These are phyloP conservation scores for Sparus aurata DNA, from an alignment of 2,797 vertebrate species.

Conservation along the genomic window DNA sequence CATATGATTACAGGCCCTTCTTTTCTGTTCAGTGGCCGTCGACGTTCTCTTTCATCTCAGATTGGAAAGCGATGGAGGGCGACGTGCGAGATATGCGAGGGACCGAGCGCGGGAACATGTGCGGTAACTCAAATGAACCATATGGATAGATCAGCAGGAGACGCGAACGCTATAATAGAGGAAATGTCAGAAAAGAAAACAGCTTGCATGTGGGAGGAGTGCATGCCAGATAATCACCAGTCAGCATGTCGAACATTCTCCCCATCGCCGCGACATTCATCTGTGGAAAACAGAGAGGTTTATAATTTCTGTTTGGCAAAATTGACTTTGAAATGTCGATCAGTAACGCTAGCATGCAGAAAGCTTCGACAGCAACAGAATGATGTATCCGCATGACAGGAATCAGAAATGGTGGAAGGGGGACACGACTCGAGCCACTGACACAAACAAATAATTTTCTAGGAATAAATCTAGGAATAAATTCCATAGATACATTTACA, in stretches of 20 bases:
- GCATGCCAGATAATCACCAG: constrained; percentile 32
- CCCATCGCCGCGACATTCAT: not conserved
- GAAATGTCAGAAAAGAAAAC: constrained; percentile 51
- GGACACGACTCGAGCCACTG: constrained; percentile 14
- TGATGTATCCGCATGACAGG: too few species aligned
- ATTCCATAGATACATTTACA: constrained; percentile 30
- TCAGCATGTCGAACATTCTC: constrained; percentile 27
- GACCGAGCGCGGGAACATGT: constrained; percentile 19
- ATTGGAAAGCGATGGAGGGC: constrained; percentile 13
- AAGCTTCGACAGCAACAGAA: constrained; percentile 13
- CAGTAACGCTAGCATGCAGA: constrained; percentile 19
- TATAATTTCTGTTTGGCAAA: constrained; percentile 11
- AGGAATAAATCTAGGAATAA: constrained; percentile 28
- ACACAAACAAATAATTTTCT: constrained; percentile 51
- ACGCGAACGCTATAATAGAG: constrained; percentile 21
- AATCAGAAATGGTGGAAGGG: too few species aligned
- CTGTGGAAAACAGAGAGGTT: not conserved
- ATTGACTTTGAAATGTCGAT: not conserved
- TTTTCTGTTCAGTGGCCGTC: not conserved
- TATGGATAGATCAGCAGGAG: constrained; percentile 51
- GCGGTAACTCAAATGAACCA: constrained; percentile 49
- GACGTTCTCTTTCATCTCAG: constrained; percentile 38
- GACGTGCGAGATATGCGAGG: constrained; percentile 31
- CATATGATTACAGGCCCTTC: constrained; percentile 54
- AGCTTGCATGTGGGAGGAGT: constrained; percentile 54